phyloP scores from a whole-genome alignment of 2,113 vertebrate species.

The Bufo gargarizans region DNA sequence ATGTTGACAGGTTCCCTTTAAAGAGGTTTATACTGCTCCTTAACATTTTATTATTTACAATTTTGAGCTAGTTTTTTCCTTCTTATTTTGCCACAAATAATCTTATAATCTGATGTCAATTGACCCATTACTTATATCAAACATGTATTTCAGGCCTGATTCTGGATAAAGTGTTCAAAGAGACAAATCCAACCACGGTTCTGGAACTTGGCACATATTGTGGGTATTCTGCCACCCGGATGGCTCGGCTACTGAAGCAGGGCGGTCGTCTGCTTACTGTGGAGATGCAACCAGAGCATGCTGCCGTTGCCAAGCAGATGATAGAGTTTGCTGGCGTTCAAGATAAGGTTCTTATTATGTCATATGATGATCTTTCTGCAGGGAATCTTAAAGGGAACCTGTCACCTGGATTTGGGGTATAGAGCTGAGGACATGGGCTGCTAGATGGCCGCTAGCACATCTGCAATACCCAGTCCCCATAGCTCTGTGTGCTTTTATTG shows the following conservation, averaged over 20 bases:
- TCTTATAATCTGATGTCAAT: not conserved
- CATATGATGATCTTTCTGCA: not conserved
- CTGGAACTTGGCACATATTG: constrained; percentile 92
- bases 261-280: constrained; percentile 77
- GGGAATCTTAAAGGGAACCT: too few relatives aligned
- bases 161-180: constrained; percentile 80
- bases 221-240: constrained; percentile 86
- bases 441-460: too few relatives aligned
- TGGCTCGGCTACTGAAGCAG: constrained; percentile 78
- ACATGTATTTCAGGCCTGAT: constrained; percentile 76
- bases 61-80: too few relatives aligned
- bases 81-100: not conserved
- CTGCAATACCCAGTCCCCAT: too few relatives aligned
- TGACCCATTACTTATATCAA: not conserved
- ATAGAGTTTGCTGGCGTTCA: constrained; percentile 84
- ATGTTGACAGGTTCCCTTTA: too few relatives aligned
- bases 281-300: constrained; percentile 79
- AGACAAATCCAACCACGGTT: constrained; percentile 71
- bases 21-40: too few relatives aligned
- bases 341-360: constrained; percentile 75
- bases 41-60: too few relatives aligned
- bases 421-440: too few relatives aligned
- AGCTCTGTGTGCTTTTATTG: too few relatives aligned
- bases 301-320: constrained; percentile 80
- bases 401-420: too few relatives aligned